Evolutionary conservation across 2,113 vertebrate genomes (phyloP).

Genomic region (Pontoporia blainvillei): DNA sequence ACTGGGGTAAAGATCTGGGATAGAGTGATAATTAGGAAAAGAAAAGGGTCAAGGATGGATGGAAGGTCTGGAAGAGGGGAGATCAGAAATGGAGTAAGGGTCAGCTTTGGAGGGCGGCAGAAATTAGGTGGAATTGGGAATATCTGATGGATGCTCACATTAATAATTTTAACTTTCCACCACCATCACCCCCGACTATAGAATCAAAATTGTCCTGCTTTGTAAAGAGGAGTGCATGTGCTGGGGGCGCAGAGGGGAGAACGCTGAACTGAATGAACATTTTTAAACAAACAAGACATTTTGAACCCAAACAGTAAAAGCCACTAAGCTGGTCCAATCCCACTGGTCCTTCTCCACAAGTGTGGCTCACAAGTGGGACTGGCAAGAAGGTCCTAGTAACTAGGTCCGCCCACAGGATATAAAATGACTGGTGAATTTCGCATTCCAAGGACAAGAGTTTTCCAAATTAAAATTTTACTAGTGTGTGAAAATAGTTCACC

Average conservation of each 20-base stretch:
- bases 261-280: not conserved
- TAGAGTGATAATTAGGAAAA: not conserved
- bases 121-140: not conserved
- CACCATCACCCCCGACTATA: not conserved
- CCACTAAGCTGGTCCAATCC: not conserved
- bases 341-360: not conserved
- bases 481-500: constrained; percentile 53
- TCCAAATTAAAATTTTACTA: constrained; percentile 57
- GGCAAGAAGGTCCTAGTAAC: not conserved
- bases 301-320: constrained; percentile 4
- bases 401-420: not conserved
- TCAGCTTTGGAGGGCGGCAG: not conserved
- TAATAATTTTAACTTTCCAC: not conserved
- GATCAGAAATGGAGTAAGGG: not conserved
- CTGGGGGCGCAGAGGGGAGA: no score
- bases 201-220: not conserved
- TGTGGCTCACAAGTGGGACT: not conserved
- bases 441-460: constrained; percentile 34
- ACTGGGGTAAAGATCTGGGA: not conserved
- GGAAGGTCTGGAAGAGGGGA: not conserved
- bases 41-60: not conserved
- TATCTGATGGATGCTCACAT: not conserved
- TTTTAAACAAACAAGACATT: not conserved
- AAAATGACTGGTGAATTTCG: not conserved
- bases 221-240: not conserved